Conservation (phyloP, 1,140 invertebrate species). For the Lepidurus couesii region DNA sequence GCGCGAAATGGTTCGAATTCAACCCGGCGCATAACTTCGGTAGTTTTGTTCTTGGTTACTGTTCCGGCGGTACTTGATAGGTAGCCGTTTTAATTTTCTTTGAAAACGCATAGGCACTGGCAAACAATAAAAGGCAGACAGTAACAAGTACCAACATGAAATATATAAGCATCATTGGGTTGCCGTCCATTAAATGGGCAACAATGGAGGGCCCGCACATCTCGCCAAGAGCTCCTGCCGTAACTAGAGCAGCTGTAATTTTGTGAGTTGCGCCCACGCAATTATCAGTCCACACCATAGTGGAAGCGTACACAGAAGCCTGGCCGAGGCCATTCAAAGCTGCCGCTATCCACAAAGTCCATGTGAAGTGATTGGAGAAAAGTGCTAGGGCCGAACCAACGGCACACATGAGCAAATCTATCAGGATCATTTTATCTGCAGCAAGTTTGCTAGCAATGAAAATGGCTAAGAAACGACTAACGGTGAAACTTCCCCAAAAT, state of each 20-base stretch:
- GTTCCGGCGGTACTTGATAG: neutral
- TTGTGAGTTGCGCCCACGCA: conserved; percentile 49
- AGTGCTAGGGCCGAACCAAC: conserved; percentile 42
- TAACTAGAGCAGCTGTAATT: conserved; percentile 48
- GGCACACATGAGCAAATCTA: conserved; percentile 35
- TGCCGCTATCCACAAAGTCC: conserved; percentile 41
- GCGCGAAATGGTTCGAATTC: neutral
- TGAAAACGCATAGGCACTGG: neutral
- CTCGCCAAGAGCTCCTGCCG: conserved; percentile 49
- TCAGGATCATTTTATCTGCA: neutral
- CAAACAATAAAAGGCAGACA: neutral
- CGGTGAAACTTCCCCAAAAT: conserved; percentile 50
- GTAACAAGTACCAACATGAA: neutral
- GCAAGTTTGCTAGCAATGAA: conserved; percentile 45
- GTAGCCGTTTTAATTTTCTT: neutral
- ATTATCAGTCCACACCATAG: conserved; percentile 49
- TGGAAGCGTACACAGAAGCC: conserved; percentile 49
- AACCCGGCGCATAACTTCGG: neutral
- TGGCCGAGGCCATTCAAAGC: conserved; percentile 47
- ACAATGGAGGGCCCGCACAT: conserved; percentile 46
- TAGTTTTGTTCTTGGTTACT: neutral
- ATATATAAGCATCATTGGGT: neutral
- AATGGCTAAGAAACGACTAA: conserved; percentile 47
- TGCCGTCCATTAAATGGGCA: conserved; percentile 27
- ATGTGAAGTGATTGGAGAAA: neutral